phyloP scores from a whole-genome alignment of 2,113 vertebrate species.

The Girardinichthys multiradiatus region DNA sequence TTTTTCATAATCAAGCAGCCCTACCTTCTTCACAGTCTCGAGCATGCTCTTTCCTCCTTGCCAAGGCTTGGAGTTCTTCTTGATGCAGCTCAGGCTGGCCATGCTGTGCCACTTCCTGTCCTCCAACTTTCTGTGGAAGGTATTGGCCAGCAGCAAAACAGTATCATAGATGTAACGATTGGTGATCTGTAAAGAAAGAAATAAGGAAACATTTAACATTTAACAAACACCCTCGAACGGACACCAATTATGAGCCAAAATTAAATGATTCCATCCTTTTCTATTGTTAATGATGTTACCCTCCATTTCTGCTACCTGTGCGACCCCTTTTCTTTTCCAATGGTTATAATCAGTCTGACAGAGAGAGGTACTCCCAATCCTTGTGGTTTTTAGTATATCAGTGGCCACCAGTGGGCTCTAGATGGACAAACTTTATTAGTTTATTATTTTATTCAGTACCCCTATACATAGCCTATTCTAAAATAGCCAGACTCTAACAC shows the following conservation, averaged over 20 bases:
- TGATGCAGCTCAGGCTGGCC: conserved; percentile 98
- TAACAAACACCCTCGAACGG: neutral
- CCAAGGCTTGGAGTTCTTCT: conserved; percentile 98
- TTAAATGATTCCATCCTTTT: neutral
- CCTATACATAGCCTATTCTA: too few relatives aligned
- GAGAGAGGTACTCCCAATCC: too few relatives aligned
- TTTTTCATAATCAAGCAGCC: neutral
- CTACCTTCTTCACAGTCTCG: conserved; percentile 97
- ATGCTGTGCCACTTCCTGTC: conserved; percentile 99
- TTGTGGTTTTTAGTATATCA: too few relatives aligned
- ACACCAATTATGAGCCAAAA: neutral
- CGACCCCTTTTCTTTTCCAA: too few relatives aligned
- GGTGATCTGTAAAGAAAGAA: conserved; percentile 83
- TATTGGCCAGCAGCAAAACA: conserved; percentile 93
- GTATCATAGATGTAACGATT: conserved; percentile 98
- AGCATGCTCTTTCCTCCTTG: conserved; percentile 97
- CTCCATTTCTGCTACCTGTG: too few relatives aligned
- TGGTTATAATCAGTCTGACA: too few relatives aligned
- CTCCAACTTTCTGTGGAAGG: conserved; percentile 97
- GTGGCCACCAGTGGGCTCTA: too few relatives aligned
- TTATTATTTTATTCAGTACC: too few relatives aligned
- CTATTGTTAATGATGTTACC: too few relatives aligned
- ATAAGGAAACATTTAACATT: neutral
- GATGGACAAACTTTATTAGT: too few relatives aligned
- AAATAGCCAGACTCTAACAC: too few relatives aligned